Percentiles rank a stretch among this genome's conserved stretches.
Conservation (phyloP, 1,140 invertebrate species). For the Drosophila bifasciata region DNA sequence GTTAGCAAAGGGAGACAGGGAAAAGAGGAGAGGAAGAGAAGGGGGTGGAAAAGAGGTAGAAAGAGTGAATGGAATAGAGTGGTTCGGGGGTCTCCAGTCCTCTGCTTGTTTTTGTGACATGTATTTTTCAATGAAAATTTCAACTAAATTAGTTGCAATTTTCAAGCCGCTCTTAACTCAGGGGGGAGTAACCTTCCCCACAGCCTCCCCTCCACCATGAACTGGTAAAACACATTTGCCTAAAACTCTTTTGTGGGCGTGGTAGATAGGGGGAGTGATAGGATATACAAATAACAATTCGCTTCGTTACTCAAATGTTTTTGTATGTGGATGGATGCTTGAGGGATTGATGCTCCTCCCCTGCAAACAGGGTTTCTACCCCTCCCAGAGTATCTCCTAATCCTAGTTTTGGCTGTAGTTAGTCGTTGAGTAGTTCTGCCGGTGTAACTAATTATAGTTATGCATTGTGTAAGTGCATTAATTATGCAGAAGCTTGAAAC, state of each 20-base stretch:
- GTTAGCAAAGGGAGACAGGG: conserved; percentile 15
- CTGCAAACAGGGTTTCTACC: no score
- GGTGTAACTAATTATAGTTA: conserved; percentile 39
- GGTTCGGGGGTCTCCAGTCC: background rate
- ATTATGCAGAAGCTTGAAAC: conserved; percentile 37
- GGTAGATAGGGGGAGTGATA: background rate
- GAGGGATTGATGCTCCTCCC: conserved; percentile 3
- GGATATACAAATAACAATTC: conserved; percentile 41
- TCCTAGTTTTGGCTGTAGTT: conserved; percentile 28
- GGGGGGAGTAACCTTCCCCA: no score
- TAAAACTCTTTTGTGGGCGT: conserved; percentile 14
- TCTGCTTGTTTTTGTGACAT: no score
- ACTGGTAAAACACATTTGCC: conserved; percentile 67
- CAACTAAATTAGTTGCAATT: conserved; percentile 68
- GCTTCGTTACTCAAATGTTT: conserved; percentile 16
- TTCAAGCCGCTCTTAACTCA: background rate
- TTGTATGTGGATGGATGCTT: conserved; percentile 21
- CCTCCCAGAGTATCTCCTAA: background rate
- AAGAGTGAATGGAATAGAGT: background rate
- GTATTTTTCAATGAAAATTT: conserved; percentile 25
- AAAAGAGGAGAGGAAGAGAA: background rate
- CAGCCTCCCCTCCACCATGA: background rate
- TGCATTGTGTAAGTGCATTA: conserved; percentile 46
- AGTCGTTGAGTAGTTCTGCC: conserved; percentile 19
- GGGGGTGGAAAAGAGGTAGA: background rate